Evolutionary conservation across 2,888 invertebrate species (phyloP).

Genomic region (Prionchulus punctatus): DNA sequence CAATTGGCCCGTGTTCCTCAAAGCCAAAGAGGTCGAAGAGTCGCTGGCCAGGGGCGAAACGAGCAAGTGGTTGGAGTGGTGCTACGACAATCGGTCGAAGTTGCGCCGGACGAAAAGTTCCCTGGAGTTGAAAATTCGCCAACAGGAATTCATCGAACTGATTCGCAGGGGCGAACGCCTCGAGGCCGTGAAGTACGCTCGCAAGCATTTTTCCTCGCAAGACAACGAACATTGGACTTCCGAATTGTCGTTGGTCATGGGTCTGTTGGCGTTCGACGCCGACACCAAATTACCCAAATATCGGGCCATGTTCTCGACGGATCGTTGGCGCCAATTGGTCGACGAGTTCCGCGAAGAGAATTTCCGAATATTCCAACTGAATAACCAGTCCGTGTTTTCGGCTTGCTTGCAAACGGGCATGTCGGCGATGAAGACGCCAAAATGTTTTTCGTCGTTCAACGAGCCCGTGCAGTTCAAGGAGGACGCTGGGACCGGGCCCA

Average conservation of each 20-base stretch:
- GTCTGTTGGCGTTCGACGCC: constrained; percentile 14
- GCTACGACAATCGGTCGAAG: constrained; percentile 38
- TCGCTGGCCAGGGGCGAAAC: constrained; percentile 17
- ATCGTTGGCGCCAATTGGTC: constrained; percentile 69
- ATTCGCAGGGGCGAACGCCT: constrained; percentile 63
- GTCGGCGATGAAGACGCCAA: constrained; percentile 80
- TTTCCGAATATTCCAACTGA: constrained; percentile 79
- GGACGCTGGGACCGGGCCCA: no score
- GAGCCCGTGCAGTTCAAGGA: neutral
- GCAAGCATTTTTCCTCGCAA: constrained; percentile 71
- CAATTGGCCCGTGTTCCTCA: constrained; percentile 11
- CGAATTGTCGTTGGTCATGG: constrained; percentile 30
- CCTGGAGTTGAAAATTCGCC: constrained; percentile 77
- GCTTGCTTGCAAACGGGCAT: constrained; percentile 80
- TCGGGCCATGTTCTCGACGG: constrained; percentile 42
- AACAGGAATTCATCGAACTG: constrained; percentile 58
- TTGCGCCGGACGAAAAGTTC: constrained; percentile 46
- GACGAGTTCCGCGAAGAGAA: constrained; percentile 80
- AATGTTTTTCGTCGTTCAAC: constrained; percentile 21
- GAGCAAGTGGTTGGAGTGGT: constrained; percentile 31
- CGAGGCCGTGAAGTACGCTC: constrained; percentile 78
- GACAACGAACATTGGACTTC: constrained; percentile 52
- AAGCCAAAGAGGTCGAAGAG: constrained; percentile 14
- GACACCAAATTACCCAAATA: constrained; percentile 26
- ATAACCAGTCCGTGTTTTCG: constrained; percentile 73